These are phyloP conservation scores for Cataglyphis cursor DNA, from an alignment of 2,888 invertebrate genomes.

Conservation along the genomic window DNA sequence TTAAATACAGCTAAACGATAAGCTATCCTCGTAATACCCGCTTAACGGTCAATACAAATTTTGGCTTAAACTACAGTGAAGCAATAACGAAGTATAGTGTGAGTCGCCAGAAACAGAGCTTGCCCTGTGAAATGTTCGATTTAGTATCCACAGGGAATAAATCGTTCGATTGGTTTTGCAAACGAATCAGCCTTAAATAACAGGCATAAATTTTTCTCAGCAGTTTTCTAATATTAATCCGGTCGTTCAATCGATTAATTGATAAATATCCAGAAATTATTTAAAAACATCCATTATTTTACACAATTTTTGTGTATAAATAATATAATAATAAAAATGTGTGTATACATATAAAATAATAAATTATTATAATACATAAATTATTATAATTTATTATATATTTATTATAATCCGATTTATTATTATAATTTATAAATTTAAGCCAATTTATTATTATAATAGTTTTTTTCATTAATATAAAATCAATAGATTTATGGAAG, in stretches of 20 bases:
- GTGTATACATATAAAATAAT: neutral
- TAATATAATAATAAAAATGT: neutral
- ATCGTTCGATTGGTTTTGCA: neutral
- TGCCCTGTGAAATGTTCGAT: slow-evolving; percentile 19
- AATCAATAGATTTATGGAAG: neutral
- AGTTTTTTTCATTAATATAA: neutral
- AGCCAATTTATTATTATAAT: neutral
- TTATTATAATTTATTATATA: too few species aligned
- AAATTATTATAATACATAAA: neutral
- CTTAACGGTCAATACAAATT: slow-evolving; percentile 62
- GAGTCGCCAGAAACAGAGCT: neutral
- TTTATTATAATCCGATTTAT: too few species aligned
- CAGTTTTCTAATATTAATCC: slow-evolving; percentile 6
- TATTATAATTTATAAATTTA: too few species aligned
- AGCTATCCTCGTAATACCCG: slow-evolving; percentile 56
- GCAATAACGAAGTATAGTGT: slow-evolving; percentile 43
- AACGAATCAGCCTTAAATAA: slow-evolving; percentile 14
- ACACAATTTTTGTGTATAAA: neutral
- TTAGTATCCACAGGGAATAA: slow-evolving; percentile 16
- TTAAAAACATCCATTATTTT: neutral
- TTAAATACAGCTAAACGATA: slow-evolving; percentile 61
- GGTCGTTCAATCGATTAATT: neutral
- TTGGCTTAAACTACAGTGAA: slow-evolving; percentile 44
- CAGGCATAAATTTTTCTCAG: slow-evolving; percentile 5
- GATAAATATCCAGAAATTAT: neutral